Conservation (phyloP, 2,888 invertebrate genomes). For the Macrophya alboannulata region DNA sequence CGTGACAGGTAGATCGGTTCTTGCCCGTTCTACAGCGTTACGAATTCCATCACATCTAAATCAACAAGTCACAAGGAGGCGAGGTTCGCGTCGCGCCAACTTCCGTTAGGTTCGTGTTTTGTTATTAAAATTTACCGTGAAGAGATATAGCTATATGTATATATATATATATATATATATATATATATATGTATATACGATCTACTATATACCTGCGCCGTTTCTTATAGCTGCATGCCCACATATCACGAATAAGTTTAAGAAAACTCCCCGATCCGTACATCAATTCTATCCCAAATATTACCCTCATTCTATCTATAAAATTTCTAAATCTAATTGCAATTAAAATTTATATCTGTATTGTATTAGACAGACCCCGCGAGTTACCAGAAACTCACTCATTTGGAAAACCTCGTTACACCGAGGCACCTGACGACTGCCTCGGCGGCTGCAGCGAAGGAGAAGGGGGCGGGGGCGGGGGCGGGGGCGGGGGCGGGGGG, state of each 20-base stretch:
- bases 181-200: no score
- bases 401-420: conserved; percentile 74
- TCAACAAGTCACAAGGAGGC: conserved; percentile 58
- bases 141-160: conserved; percentile 29
- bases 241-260: not conserved
- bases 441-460: conserved; percentile 45
- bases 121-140: conserved; percentile 56
- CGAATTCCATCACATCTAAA: conserved; percentile 59
- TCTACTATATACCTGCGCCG: conserved; percentile 3
- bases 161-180: no score
- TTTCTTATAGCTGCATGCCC: not conserved
- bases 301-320: not conserved
- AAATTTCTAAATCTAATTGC: not conserved
- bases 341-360: conserved; percentile 12
- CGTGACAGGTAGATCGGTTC: conserved; percentile 60
- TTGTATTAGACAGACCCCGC: not conserved
- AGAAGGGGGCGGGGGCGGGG: no score
- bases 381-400: conserved; percentile 58
- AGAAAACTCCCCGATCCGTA: not conserved
- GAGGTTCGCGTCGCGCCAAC: conserved; percentile 49
- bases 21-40: conserved; percentile 55
- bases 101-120: conserved; percentile 49
- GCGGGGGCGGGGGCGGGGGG: no score
- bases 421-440: conserved; percentile 67
- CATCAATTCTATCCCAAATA: not conserved